Evolutionary conservation across 2,888 invertebrate species (phyloP), one percentile per base, ranked within the genome.

Genomic region (Stenurella melanura): DNA sequence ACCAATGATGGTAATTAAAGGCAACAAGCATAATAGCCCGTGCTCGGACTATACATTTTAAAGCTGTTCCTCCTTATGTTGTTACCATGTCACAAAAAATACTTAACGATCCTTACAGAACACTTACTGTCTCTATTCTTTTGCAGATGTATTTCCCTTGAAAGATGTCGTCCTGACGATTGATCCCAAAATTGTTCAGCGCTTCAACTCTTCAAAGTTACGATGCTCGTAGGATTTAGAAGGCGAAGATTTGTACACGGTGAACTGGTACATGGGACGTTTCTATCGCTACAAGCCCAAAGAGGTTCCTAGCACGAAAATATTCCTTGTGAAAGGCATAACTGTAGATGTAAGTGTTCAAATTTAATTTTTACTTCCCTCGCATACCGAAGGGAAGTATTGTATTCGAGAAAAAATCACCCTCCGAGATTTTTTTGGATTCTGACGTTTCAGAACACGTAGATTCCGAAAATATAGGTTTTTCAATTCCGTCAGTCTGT

Each of bases 241-340:
- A 86, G 93, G 93, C 93, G 5, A 93, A 93, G 79, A 73, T 0
- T 91, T 97, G 66, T 96, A 96, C 90, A 93, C 96, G 4, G 95
- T 96, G 79, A 96, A 96, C 91, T 96, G 96, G 95, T 96, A 96
- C 90, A 92, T 96, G 74, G 96, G 96, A 6, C 92, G 91, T 86
- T 92, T 94, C 90, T 96, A 95, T 90, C 92, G 96, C 81, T 96
- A 93, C 87, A 94, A 95, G 12, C 96, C 96, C 0, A 92, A 92
- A 84, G 95, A 96, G 84, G 89, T 89, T n/a, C 95, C 95, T 6
- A 91, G 92, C 63, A 94, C 93, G 7, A 95, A 95, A 89, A 93
- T 93, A 75, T 96, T 96, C 89, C 92, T 93, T 69, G 91, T 94
- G 81, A 91, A 93, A 15, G 96, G 95, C 80, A 94, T 96, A 80